These are phyloP conservation scores for Shargacucullia verbasci DNA, from an alignment of 2,888 invertebrate species.

Conservation along the genomic window DNA sequence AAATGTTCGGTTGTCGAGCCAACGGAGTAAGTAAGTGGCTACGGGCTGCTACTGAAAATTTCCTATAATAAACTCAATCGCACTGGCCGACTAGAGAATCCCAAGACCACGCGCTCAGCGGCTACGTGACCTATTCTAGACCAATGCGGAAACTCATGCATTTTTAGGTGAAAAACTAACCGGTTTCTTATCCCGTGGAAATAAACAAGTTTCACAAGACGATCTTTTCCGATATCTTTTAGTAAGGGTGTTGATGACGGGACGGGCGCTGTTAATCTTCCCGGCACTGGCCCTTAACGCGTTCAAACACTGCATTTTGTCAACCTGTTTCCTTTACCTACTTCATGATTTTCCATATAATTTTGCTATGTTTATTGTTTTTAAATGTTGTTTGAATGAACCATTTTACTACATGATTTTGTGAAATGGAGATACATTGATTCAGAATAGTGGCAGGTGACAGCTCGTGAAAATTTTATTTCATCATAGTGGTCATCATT, in stretches of 20 bases:
- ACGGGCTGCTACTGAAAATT: too few relatives aligned
- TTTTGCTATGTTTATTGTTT: constrained; percentile 19
- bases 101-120: too few relatives aligned
- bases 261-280: constrained; percentile 3
- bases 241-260: constrained; percentile 23
- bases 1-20: too few relatives aligned
- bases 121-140: too few relatives aligned
- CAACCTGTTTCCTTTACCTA: constrained; percentile 13
- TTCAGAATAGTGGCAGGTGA: constrained; percentile 27
- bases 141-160: background rate
- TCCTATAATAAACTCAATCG: too few relatives aligned
- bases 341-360: constrained; percentile 35
- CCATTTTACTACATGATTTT: constrained; percentile 35
- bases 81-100: too few relatives aligned
- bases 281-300: constrained; percentile 17
- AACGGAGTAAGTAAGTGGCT: too few relatives aligned
- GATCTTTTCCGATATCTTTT: constrained; percentile 63
- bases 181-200: constrained; percentile 64
- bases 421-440: constrained; percentile 6
- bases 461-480: constrained; percentile 2
- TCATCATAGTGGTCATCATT: background rate
- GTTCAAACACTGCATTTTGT: constrained; percentile 45
- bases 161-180: constrained; percentile 50
- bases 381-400: constrained; percentile 2
- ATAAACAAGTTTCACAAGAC: constrained; percentile 61